Percentiles rank a stretch among this genome's conserved stretches.
Evolutionary conservation across 2,888 invertebrate species (phyloP).

Genomic region (Agrotis exclamationis): DNA sequence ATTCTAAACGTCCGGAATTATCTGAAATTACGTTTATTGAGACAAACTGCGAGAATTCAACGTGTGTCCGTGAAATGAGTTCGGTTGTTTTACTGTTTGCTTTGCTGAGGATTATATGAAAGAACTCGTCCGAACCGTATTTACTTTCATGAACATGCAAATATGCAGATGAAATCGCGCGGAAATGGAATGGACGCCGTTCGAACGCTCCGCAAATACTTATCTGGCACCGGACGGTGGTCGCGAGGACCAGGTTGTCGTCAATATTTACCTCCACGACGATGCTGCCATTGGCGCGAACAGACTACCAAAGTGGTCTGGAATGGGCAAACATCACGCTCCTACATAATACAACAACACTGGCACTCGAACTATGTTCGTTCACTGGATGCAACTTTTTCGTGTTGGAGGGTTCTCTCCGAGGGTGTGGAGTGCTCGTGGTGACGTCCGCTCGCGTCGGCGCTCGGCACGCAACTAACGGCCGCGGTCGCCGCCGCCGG

Average conservation of each 20-base stretch:
- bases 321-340: constrained; percentile 68
- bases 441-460: constrained; percentile 79
- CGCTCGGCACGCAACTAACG: constrained; percentile 83
- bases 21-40: constrained; percentile 63
- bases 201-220: constrained; percentile 71
- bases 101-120: constrained; percentile 35
- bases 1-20: constrained; percentile 62
- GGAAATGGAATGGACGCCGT: constrained; percentile 64
- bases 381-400: constrained; percentile 74
- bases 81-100: constrained; percentile 27
- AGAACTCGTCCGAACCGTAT: constrained; percentile 44
- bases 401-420: constrained; percentile 68
- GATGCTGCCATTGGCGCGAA: constrained; percentile 76
- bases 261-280: constrained; percentile 87
- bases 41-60: constrained; percentile 38
- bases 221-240: constrained; percentile 67
- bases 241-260: constrained; percentile 65
- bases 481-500: constrained; percentile 72
- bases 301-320: constrained; percentile 72
- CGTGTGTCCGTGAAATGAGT: constrained; percentile 8
- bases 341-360: constrained; percentile 75
- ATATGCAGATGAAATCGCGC: constrained; percentile 70
- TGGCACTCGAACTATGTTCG: constrained; percentile 63
- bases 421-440: constrained; percentile 52
- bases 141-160: constrained; percentile 67